Evolutionary conservation across 2,797 vertebrate species (phyloP), one percentile per base, ranked within the genome.

Genomic region (Myotis vivesi): DNA sequence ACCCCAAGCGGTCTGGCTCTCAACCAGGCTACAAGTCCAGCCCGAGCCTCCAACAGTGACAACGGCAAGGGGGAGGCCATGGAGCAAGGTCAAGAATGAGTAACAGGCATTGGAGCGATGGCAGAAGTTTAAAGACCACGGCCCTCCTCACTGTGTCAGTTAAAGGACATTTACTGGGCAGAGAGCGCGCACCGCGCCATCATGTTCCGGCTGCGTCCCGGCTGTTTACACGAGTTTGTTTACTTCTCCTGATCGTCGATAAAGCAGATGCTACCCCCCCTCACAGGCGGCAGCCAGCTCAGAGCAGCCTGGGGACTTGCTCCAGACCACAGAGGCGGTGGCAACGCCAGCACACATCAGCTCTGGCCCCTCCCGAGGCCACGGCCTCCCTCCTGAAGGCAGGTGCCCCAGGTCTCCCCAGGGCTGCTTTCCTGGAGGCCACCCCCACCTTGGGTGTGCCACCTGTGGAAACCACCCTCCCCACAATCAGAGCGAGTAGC

Each of bases 51-150:
- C 69, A 8, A 2, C 11, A 13, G 44, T 1, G 5, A 38, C 28
- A 5, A 33, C 3, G 16, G 49, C 89, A 51, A n/a, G 10, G 46
- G 41, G 30, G 62, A 55, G 59, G 68, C 15, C 20, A 0, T 2
- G 0, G 15, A 36, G 41, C 57, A 33, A 64, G 75, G 82, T 64
- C 73, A 30, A 57, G 86, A 28, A 30, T n/a, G 68, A 53, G 46
- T 1, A 44, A 25, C 2, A 0, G 46, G 17, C 23, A 0, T 5
- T 0, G 3, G 0, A 4, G 25, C 25, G 46, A 20, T 0, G 49
- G 38, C 28, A 8, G 80, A 44, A 36, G 44, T 3, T 20, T 10
- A 6, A 38, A 6, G 76, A 64, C 36, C 55, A 46, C 9, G 36
- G 19, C 80, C 79, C 66, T 15, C 17, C 22, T 9, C 25, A 0